These are phyloP conservation scores for Xylota segnis DNA, from an alignment of 2,888 invertebrate species.

Conservation along the genomic window DNA sequence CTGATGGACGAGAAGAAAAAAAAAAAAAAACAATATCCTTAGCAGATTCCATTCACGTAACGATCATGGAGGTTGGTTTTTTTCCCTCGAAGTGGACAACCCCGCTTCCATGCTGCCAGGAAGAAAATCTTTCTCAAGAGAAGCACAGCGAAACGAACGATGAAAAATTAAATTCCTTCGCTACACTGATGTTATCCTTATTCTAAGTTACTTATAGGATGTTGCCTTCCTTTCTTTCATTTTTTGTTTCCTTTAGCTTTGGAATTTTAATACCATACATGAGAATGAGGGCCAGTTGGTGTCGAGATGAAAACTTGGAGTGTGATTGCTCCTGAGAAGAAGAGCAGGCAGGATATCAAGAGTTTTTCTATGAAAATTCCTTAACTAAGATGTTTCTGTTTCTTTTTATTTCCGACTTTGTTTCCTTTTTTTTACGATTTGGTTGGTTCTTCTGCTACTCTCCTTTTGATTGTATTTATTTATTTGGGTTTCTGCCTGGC, in stretches of 20 bases:
- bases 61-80: not conserved
- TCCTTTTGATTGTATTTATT: not conserved
- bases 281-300: not conserved
- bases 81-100: not conserved
- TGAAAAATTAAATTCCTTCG: constrained; percentile 30
- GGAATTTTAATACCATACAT: constrained; percentile 24
- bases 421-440: constrained; percentile 15
- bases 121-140: not conserved
- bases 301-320: not conserved
- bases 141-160: not conserved
- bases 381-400: constrained; percentile 13
- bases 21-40: not conserved
- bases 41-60: not conserved
- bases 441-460: not conserved
- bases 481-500: constrained; percentile 3
- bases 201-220: not conserved
- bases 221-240: not conserved
- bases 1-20: no score
- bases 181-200: not conserved
- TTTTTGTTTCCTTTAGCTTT: constrained; percentile 4
- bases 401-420: constrained; percentile 13
- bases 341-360: not conserved
- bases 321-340: not conserved
- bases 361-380: constrained; percentile 33
- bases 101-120: not conserved